Evolutionary conservation across 2,797 vertebrate species (phyloP).

Genomic region (Muraenolepis orangiensis): DNA sequence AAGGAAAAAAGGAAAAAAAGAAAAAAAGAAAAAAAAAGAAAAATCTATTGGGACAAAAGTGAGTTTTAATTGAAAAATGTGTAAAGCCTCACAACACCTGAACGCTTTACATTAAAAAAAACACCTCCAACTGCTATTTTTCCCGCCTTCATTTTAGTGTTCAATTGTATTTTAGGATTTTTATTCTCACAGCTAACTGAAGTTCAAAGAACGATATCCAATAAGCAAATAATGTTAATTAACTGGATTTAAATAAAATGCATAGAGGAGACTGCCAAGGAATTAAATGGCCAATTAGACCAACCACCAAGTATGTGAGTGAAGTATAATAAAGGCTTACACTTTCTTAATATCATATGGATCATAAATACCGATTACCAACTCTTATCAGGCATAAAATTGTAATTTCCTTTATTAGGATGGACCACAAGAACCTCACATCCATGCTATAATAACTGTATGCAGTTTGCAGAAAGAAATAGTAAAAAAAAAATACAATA

Average conservation of each 20-base stretch:
- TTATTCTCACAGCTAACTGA: conserved; percentile 20
- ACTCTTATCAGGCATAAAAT: background rate
- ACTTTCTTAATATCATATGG: background rate
- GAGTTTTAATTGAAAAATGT: background rate
- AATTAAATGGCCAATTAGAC: conserved; percentile 29
- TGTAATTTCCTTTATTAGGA: background rate
- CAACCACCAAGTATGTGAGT: background rate
- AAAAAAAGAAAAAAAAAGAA: background rate
- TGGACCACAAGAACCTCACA: background rate
- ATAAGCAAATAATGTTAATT: conserved; percentile 3
- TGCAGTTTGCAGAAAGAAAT: background rate
- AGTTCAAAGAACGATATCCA: conserved; percentile 21
- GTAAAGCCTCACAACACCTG: conserved; percentile 3
- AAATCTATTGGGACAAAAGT: background rate
- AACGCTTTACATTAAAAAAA: background rate
- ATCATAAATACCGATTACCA: background rate
- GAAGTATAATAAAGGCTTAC: background rate
- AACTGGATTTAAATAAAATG: conserved; percentile 2
- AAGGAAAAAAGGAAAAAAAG: background rate
- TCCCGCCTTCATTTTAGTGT: background rate
- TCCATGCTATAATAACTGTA: background rate
- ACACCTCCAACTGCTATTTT: background rate
- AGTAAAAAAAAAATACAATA: background rate
- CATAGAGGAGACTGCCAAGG: conserved; percentile 13
- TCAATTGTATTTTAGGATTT: background rate